Conservation (phyloP, 2,797 vertebrate species). For the Geotrypetes seraphini region DNA sequence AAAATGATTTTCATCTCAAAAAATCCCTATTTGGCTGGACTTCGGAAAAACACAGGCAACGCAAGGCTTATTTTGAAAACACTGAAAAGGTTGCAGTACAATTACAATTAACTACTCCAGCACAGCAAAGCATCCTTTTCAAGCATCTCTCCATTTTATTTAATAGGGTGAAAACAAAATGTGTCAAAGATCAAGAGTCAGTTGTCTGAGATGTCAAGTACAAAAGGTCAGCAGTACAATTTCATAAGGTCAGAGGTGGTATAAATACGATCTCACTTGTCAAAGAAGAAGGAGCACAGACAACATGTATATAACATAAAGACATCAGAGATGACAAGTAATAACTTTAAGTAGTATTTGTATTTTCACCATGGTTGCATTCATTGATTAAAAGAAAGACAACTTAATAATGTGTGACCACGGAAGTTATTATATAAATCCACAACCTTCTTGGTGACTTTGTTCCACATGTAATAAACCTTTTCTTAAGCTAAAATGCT, state of each 20-base stretch:
- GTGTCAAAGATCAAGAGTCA: constrained; percentile 57
- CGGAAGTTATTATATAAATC: too few relatives aligned
- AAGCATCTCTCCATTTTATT: too few relatives aligned
- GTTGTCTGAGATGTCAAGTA: constrained; percentile 60
- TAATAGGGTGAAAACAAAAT: constrained; percentile 42
- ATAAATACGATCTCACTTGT: constrained; percentile 64
- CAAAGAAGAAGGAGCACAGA: constrained; percentile 48
- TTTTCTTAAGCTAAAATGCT: too few relatives aligned
- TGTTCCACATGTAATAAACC: too few relatives aligned
- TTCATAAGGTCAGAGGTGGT: constrained; percentile 59
- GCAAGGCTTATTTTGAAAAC: too few relatives aligned
- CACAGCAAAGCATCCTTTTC: constrained; percentile 25
- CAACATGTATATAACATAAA: constrained; percentile 44
- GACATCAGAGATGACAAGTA: constrained; percentile 61
- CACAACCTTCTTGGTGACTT: too few relatives aligned
- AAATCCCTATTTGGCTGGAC: too few relatives aligned
- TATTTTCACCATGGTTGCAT: constrained; percentile 27
- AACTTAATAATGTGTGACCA: constrained; percentile 12
- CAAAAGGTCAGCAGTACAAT: constrained; percentile 70
- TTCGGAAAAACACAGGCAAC: too few relatives aligned
- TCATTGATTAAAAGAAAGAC: constrained; percentile 38
- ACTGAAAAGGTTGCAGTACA: constrained; percentile 4
- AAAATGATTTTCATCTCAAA: too few relatives aligned
- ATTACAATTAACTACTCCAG: constrained; percentile 14
- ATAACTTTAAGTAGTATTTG: constrained; percentile 61